A percentile compares a stretch with the other conserved stretches of the same genome.
Evolutionary conservation across 2,888 invertebrate genomes (phyloP).

Genomic region (Dolichopus griseipennis): DNA sequence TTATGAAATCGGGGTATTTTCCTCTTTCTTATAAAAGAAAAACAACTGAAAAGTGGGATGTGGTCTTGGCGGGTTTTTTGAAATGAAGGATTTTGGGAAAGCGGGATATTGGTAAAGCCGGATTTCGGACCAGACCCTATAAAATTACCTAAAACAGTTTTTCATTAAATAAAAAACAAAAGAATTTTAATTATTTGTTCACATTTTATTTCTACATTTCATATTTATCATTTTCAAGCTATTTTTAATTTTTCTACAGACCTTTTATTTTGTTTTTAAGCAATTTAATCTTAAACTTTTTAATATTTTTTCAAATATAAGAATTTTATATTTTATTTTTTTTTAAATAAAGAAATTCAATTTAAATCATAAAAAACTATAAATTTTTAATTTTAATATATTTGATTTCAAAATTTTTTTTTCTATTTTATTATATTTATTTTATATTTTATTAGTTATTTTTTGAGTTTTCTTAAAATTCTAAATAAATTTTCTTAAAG

Average conservation of each 20-base stretch:
- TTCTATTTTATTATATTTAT: neutral
- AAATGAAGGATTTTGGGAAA: no score
- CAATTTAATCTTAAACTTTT: neutral
- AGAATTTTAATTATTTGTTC: neutral
- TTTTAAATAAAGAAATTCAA: no score
- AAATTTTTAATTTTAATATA: neutral
- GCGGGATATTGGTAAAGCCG: no score
- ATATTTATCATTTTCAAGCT: neutral
- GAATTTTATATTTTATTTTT: no score
- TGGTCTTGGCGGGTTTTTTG: no score
- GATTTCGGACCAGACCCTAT: no score
- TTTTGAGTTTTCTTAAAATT: neutral
- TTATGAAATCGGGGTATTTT: no score
- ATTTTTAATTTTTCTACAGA: neutral
- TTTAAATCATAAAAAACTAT: no score
- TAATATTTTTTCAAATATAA: neutral
- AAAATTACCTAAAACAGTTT: no score
- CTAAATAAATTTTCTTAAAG: neutral
- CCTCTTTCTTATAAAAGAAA: no score
- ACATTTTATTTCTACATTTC: neutral
- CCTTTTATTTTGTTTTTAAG: neutral
- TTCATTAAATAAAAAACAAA: no score
- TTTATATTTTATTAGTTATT: neutral
- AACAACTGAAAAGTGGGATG: no score
- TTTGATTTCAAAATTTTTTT: neutral